Base-by-base conservation (phyloP, 2,113 vertebrate species). In the Melanerpes aurifrons region DNA sequence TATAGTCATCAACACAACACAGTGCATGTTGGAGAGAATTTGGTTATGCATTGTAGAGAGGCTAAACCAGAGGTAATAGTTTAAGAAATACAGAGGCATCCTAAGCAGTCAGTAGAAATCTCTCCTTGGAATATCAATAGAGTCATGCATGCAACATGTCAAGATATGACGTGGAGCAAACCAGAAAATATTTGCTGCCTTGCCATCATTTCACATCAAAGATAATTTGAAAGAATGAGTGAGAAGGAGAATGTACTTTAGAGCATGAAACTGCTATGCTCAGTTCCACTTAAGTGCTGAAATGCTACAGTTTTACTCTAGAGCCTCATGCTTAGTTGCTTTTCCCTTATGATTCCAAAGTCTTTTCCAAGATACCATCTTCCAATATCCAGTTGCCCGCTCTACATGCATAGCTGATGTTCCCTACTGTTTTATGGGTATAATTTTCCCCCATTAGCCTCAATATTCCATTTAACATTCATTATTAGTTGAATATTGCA, bases 401-500 rank as follows among this genome's bases (percentile, higher is more conserved):
- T 80, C n/a, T 45, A 9, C 15, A 71, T 15, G 26, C 9, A 11
- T 22, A 58, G n/a, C 32, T 70, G 32, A 26, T 37, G 29, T 40
- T 91, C 50, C 16, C 32, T 28, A 13, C 45, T 63, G 66, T 90
- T 92, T 84, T 53, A 37, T 19, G 84, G 79, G 50, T 24, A 57
- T 8, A 53, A 31, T 24, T 64, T 61, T 80, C 66, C 32, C 12
- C 17, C 45, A 10, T 58, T 84, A 68, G 3, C 78, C 31, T 59
- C 74, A 85, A 35, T 70, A 68, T 6, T 35, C 11, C 1, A 29
- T 79, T 82, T 87, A 61, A 87, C 92, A 87, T 82, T 86, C 15
- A 10, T 82, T 72, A 76, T 56, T 85, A 92, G 53, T 25, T 45
- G 74, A 77, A 67, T 19, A 32, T 82, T 77, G 61, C 94, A 94